Base-by-base conservation (phyloP, 2,797 vertebrate species). In the Tragelaphus eurycerus region DNA sequence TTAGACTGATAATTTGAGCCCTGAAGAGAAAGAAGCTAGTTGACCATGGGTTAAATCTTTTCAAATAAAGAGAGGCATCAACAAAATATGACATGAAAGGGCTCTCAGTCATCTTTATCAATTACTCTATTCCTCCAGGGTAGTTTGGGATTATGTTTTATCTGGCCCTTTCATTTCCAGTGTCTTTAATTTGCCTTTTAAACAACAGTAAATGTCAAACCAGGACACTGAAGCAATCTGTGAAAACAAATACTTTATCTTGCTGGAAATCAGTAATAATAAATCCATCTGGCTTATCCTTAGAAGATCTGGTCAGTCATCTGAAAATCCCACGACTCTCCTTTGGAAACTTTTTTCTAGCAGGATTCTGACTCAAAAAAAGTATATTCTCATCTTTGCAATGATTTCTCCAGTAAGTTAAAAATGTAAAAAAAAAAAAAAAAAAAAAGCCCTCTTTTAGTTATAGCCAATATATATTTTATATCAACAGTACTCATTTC, bases 171-270 rank as follows among this genome's bases (percentile, higher is more conserved):
- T 92, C 90, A 93, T 96, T 95, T 90, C 96, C 89, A 96, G 54
- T 97, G 81, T 79, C 98, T 98, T 98, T 96, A 96, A 98, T 98
- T 98, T 96, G 92, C 71, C 88, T 95, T 97, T 98, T 97, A 89
- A 96, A 90, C 60, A 98, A 97, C 57, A 98, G 78, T 43, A 29
- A 59, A 59, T 91, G 91, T 98, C 27, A 97, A 97, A 90, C 86
- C 55, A 97, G 98, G 62, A 97, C 89, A 92, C n/a, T 31, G 94
- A 97, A 97, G 64, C 89, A 96, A 86, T 97, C 96, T 98, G 97
- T 98, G 94, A 98, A 98, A 98, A 98, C 96, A 98, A 98, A 94
- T 94, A 62, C 76, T 98, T 90, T 97, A 93, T 98, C 97, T 97
- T 95, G 46, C 71, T 96, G 97, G 86, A 98, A 98, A 98, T 97